Base-by-base conservation (phyloP, 2,113 vertebrate species). In the Mormyrus lacerda region DNA sequence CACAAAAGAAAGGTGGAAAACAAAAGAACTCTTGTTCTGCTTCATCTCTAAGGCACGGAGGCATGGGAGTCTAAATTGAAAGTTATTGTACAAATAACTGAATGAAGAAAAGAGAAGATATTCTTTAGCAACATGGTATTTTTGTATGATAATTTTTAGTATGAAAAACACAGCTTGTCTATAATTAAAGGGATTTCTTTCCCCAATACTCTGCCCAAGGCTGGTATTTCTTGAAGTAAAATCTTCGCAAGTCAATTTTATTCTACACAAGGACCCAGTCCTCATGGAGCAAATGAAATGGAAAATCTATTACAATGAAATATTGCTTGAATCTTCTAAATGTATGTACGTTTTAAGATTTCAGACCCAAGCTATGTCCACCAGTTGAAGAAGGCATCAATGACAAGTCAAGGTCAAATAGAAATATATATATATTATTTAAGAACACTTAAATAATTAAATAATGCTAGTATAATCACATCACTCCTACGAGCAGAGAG, bases 381-480 rank as follows among this genome's bases (percentile, higher is more conserved):
- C 91, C 90, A 35, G 94, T 94, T 76, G 93, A 96, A 89, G 91
- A 93, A 6, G 94, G 95, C 91, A 91, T 94, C 84, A 94, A 93
- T 24, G 92, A 93, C 13, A 92, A 92, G 94, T 83, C 94, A 93
- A 94, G 95, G 93, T 96, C 93, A 93, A 91, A 65, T 44, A 31
- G 35, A 4, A 31, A 51, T n/a, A n/a, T n/a, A n/a, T n/a, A n/a
- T n/a, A n/a, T 35, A 27, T 35, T 65, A n/a, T 61, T 69, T 73
- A 73, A 73, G 69, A 73, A 11, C 69, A 24, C 58, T 73, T n/a
- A n/a, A n/a, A n/a, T n/a, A n/a, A n/a, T n/a, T n/a, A n/a, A n/a
- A n/a, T n/a, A n/a, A n/a, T n/a, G n/a, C n/a, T n/a, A n/a, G n/a
- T n/a, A n/a, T n/a, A n/a, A n/a, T n/a, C n/a, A n/a, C 53, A 55